phyloP scores from a whole-genome alignment of 2,888 invertebrate genomes.

The Oscheius onirici region DNA sequence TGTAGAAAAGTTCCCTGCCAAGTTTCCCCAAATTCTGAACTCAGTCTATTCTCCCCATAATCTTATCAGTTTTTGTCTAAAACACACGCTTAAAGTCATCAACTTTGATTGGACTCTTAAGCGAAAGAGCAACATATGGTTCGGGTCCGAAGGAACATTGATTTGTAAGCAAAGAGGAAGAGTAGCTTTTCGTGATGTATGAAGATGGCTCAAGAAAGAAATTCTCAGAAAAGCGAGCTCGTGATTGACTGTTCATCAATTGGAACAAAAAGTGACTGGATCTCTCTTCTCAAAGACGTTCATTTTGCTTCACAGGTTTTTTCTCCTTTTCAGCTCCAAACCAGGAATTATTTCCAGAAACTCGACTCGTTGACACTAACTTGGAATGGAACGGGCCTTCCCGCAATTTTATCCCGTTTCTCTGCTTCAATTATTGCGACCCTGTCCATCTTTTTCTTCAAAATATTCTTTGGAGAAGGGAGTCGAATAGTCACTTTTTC shows the following conservation, averaged over 20 bases:
- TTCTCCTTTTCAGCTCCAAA: no score
- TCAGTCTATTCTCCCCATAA: background rate
- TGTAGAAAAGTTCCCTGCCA: no score
- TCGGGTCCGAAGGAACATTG: no score
- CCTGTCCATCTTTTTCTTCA: conserved; percentile 30
- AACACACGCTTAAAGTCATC: background rate
- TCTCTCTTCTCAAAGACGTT: background rate
- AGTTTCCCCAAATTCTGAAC: no score
- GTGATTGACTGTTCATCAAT: background rate
- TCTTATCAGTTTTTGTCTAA: background rate
- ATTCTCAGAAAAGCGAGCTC: background rate
- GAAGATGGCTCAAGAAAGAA: no score
- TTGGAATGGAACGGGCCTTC: background rate
- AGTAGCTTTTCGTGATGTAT: no score
- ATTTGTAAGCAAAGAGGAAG: no score
- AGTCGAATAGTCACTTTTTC: background rate
- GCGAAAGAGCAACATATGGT: background rate
- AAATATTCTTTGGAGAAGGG: conserved; percentile 17
- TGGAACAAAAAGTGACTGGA: conserved; percentile 10
- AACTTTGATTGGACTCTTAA: background rate
- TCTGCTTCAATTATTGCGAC: conserved; percentile 31
- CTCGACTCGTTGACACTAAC: background rate
- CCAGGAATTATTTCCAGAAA: conserved; percentile 1
- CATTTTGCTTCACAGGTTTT: background rate
- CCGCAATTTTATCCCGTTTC: conserved; percentile 27